Evolutionary conservation across 2,797 vertebrate species (phyloP), one percentile per base, ranked within the genome.

Genomic region (Spea hammondii): DNA sequence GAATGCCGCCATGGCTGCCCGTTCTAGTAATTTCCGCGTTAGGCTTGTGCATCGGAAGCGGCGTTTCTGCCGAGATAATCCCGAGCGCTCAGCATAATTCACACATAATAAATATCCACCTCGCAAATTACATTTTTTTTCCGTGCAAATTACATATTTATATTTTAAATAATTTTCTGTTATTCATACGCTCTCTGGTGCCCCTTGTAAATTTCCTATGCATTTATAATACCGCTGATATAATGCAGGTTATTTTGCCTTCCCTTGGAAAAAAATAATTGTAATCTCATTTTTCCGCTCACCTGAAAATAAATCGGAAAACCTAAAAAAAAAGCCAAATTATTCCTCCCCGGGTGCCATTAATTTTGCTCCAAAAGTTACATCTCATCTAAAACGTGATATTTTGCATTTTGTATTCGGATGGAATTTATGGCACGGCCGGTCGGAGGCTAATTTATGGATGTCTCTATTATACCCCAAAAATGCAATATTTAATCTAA

Each of bases 231-330:
- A 50, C 72, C 5, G 57, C 57, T 57, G 67, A 70, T 80, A 76
- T 80, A 80, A 80, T 80, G 79, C 73, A 76, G 65, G 71, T 80
- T 74, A 69, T 80, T 80, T 44, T 80, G 66, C 78, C 64, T 49
- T 7, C 49, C 59, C n/a, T 48, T 48, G 55, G 72, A 79, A 78
- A 79, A 74, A 69, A 62, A 13, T 11, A 45, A 59, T 66, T 71
- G 71, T 76, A 76, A 70, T 80, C 72, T 75, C 59, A 76, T 76
- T 80, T 80, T 65, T 80, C 67, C 50, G 49, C 59, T 75, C 67
- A 76, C 79, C 72, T 70, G 79, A 80, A 80, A 76, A 70, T 71
- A 80, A 71, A 80, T 80, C 71, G 73, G 14, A 80, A 80, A 71
- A 47, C 67, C 72, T 76, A 51, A 80, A 68, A 80, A 45, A 48